These are phyloP conservation scores for Natrix natrix DNA, from an alignment of 2,797 vertebrate species.

Conservation along the genomic window DNA sequence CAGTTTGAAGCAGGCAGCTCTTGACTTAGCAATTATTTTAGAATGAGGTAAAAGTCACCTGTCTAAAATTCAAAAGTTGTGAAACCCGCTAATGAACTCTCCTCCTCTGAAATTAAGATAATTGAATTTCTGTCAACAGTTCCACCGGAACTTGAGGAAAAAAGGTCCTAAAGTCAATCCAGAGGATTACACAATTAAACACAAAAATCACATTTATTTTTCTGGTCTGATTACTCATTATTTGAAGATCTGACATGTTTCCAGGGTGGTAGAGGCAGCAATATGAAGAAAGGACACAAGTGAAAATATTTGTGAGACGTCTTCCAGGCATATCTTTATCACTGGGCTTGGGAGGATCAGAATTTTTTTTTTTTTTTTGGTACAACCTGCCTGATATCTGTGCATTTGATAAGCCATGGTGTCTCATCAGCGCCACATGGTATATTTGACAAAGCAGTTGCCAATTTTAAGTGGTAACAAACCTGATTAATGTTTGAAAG, in stretches of 20 bases:
- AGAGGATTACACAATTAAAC: neutral
- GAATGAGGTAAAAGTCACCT: conserved; percentile 19
- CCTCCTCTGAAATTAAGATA: neutral
- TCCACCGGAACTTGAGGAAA: neutral
- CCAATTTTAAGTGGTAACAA: neutral
- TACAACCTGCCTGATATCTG: neutral
- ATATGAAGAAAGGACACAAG: neutral
- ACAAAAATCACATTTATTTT: neutral
- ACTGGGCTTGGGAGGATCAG: neutral
- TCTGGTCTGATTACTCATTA: neutral
- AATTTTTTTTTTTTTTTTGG: neutral
- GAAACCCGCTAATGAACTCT: neutral
- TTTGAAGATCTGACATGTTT: neutral
- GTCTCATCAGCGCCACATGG: neutral
- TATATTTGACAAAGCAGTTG: neutral
- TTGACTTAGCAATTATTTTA: conserved; percentile 43
- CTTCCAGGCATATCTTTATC: neutral
- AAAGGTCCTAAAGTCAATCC: neutral
- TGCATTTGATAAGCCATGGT: neutral
- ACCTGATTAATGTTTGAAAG: neutral
- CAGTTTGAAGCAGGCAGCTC: conserved; percentile 32
- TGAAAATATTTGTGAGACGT: neutral
- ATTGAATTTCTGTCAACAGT: neutral
- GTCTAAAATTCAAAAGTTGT: neutral
- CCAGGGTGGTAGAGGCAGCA: neutral